Conservation (phyloP, 2,113 vertebrate species). For the Toxostoma redivivum region DNA sequence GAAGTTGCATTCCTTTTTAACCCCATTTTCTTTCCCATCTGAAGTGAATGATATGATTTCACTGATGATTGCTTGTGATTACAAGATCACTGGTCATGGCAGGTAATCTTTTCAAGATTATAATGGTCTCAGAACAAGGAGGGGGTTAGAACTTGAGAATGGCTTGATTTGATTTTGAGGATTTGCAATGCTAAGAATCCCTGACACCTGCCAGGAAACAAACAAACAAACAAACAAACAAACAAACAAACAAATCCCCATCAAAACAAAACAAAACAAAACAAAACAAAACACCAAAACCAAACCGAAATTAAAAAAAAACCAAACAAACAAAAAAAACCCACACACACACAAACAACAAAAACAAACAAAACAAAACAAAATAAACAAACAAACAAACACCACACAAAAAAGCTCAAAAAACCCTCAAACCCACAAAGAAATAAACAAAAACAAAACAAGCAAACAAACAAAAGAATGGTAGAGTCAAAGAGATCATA, state of each 20-base stretch:
- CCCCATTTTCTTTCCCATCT: not conserved
- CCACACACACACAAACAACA: too few relatives aligned
- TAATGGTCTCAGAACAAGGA: not conserved
- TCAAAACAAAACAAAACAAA: not conserved
- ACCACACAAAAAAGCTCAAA: too few relatives aligned
- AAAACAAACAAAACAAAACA: not conserved
- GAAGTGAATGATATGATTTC: not conserved
- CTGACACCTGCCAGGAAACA: not conserved
- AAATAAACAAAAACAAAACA: not conserved
- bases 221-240: too few relatives aligned
- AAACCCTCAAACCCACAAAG: too few relatives aligned
- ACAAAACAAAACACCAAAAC: not conserved
- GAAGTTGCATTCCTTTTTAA: not conserved
- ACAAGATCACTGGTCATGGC: not conserved
- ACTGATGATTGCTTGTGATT: not conserved
- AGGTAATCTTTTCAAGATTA: not conserved
- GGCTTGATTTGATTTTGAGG: not conserved
- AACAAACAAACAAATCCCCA: not conserved
- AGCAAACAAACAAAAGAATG: not conserved
- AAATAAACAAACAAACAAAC: too few relatives aligned
- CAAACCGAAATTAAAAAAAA: not conserved
- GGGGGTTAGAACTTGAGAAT: fast-evolving
- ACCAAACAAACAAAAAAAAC: not conserved
- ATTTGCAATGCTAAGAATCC: not conserved
- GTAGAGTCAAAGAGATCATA: not conserved